phyloP scores from a whole-genome alignment of 92 coral and sea anemone species.

The Actinernus sp. region DNA sequence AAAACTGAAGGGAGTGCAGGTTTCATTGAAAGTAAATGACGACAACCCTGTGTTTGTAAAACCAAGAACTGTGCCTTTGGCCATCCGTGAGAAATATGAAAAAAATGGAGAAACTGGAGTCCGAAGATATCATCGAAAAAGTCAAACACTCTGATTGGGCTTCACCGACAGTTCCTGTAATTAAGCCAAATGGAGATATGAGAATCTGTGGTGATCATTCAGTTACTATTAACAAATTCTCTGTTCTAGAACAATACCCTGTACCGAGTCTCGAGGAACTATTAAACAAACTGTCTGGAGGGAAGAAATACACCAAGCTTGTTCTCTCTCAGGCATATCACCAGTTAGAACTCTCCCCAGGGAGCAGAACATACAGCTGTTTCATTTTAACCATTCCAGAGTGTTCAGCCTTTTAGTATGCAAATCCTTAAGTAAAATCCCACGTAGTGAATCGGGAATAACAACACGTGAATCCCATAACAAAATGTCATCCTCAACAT shows the following conservation, averaged over 20 bases:
- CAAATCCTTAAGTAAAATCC: too few relatives aligned
- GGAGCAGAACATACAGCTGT: constrained; percentile 25
- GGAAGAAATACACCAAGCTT: constrained; percentile 42
- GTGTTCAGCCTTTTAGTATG: too few relatives aligned
- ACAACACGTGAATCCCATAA: too few relatives aligned
- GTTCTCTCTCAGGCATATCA: constrained; percentile 69
- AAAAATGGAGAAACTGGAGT: constrained; percentile 28
- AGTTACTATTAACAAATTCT: constrained; percentile 32
- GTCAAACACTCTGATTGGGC: constrained; percentile 69
- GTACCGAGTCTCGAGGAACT: constrained; percentile 53
- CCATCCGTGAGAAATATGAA: constrained; percentile 49
- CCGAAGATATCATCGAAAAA: constrained; percentile 44
- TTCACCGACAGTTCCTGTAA: constrained; percentile 46
- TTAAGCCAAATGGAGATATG: constrained; percentile 37
- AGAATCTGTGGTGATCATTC: constrained; percentile 49
- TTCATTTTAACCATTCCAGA: too few relatives aligned
- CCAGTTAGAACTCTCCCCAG: constrained; percentile 49
- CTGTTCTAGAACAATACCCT: constrained; percentile 50
- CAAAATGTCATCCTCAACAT: too few relatives aligned
- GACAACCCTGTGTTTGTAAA: constrained; percentile 26
- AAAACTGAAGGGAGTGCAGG: constrained; percentile 60
- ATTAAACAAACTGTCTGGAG: constrained; percentile 28
- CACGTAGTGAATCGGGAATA: too few relatives aligned
- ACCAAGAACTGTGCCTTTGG: constrained; percentile 52
- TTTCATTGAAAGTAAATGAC: constrained; percentile 28